phyloP scores from a whole-genome alignment of 1,140 invertebrate species.

The Rhyzopertha dominica region DNA sequence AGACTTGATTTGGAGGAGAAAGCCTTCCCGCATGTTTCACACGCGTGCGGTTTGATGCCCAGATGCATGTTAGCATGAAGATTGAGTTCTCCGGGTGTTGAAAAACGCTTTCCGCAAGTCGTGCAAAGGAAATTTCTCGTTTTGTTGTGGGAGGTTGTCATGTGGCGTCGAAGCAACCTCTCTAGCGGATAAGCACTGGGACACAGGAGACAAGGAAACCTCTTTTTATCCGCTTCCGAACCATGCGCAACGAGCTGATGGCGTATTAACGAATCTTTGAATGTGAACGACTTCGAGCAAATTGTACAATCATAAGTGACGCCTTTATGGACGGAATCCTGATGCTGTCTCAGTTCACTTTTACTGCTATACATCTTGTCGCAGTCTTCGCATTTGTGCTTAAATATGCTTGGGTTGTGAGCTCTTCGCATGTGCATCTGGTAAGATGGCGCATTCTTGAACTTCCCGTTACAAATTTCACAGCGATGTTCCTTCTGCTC shows the following conservation, averaged over 20 bases:
- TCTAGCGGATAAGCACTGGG: no score
- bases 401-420: constrained; percentile 22
- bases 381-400: constrained; percentile 22
- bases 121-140: no score
- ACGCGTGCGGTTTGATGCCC: constrained; percentile 57
- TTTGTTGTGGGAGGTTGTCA: no score
- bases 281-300: no score
- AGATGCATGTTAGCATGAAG: constrained; percentile 61
- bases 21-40: constrained; percentile 29
- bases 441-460: constrained; percentile 29
- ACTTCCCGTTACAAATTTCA: constrained; percentile 57
- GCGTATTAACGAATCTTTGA: no score
- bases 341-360: constrained; percentile 17
- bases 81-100: no score
- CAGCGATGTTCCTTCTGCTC: no score
- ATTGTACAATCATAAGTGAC: constrained; percentile 6
- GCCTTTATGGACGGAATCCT: constrained; percentile 15
- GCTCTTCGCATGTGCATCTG: constrained; percentile 12
- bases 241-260: no score
- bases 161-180: no score
- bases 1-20: constrained; percentile 31
- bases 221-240: no score
- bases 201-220: no score
- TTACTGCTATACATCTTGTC: constrained; percentile 22
- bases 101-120: no score